Evolutionary conservation across 2,888 invertebrate genomes (phyloP), one percentile per base, ranked within the genome.

Genomic region (Hyppa rectilinea): DNA sequence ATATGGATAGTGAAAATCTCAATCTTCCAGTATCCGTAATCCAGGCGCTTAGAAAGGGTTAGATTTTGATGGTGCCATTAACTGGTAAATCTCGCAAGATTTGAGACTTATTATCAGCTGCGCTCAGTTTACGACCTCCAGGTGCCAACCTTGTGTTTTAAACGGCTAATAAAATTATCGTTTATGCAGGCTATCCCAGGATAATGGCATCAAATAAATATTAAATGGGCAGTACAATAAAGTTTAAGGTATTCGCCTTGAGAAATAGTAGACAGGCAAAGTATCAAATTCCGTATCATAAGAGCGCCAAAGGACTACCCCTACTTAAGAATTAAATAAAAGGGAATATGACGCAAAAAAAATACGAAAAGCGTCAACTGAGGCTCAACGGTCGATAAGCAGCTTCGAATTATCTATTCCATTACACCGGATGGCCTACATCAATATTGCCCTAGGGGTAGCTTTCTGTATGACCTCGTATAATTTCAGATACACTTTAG

Each of bases 351-450:
- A 56, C 69, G 58, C 59, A 71, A 60, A 75, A 71, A 63, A 53
- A 49, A n/a, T n/a, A 49, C 53, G 43, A 68, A 59, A 52, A 62
- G 60, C 53, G 66, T 82, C 80, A 74, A 69, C 56, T 58, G 60
- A 53, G 56, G 63, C 76, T 71, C 67, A 66, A 52, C 52, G 53
- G 72, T 80, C 83, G 82, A 87, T 84, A 86, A 78, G 75, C 82
- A 85, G 83, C 85, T 82, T 83, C 70, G 76, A 84, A 87, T 87
- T 85, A 89, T 84, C 86, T 87, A 88, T 89, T 88, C 88, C 85
- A 90, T 89, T 88, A 85, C 82, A 79, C 52, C 72, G 75, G 75
- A 82, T 74, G 76, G 76, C 75, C 73, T 79, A 71, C 78, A 85
- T 84, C 84, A 82, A 88, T 82, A 81, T 78, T 29, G 62, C 86